These are phyloP conservation scores for Xenopus borealis DNA, from an alignment of 2,113 vertebrate genomes.

Conservation along the genomic window DNA sequence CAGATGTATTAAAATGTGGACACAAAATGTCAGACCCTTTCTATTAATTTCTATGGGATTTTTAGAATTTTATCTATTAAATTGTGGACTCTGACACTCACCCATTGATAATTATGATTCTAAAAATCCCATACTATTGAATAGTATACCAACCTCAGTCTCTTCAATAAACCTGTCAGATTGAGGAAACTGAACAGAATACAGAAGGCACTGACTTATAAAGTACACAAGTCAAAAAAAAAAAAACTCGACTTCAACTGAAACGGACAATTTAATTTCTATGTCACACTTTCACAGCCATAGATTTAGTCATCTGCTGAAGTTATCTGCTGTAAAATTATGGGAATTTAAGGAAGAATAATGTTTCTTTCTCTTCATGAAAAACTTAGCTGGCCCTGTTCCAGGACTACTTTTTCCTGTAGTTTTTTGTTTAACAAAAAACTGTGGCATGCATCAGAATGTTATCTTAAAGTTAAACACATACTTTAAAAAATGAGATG, in stretches of 20 bases:
- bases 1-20: too few species aligned
- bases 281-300: constrained; percentile 16
- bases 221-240: constrained; percentile 10
- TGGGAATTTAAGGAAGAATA: constrained; percentile 4
- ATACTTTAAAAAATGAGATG: background rate
- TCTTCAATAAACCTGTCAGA: constrained; percentile 22
- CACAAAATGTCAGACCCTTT: too few species aligned
- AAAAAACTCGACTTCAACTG: background rate
- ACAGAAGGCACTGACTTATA: constrained; percentile 11
- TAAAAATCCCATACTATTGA: too few species aligned
- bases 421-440: too few species aligned
- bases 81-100: too few species aligned
- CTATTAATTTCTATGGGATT: too few species aligned
- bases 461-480: background rate
- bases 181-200: background rate
- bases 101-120: too few species aligned
- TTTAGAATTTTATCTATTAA: too few species aligned
- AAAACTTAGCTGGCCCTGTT: background rate
- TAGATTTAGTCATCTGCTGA: constrained; percentile 24
- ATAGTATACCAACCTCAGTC: too few species aligned
- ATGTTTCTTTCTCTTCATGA: background rate
- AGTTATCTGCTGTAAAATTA: constrained; percentile 26
- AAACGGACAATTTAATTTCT: background rate
- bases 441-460: too few species aligned
- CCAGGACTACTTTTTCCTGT: background rate